Percentiles rank a stretch among this genome's conserved stretches.
Evolutionary conservation across 35 echinoderm and acorn worm genomes (phyloP).

Genomic region (Heliocidaris tuberculata): DNA sequence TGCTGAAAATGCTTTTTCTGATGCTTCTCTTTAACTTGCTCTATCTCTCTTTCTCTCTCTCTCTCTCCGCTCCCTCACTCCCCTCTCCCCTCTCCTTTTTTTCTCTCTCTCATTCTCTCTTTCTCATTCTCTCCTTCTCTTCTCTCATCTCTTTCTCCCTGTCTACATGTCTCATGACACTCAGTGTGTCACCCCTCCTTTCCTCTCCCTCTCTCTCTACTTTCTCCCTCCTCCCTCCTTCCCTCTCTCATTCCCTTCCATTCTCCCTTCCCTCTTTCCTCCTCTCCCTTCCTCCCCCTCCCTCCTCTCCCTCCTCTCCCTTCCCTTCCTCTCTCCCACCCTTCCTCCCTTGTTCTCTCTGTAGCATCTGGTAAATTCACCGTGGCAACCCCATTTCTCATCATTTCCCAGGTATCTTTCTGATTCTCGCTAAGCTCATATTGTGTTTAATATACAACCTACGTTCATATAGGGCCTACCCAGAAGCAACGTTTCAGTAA

Average conservation of each 20-base stretch:
- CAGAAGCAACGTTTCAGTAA: not conserved
- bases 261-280: not conserved
- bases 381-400: not conserved
- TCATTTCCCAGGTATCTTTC: not conserved
- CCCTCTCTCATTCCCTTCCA: not conserved
- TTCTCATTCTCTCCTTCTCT: not conserved
- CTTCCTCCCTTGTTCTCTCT: too few species aligned
- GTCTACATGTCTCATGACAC: too few species aligned
- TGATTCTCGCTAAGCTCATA: not conserved
- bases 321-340: not conserved
- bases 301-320: not conserved
- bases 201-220: not conserved
- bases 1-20: not conserved
- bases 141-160: not conserved
- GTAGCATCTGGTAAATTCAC: not conserved
- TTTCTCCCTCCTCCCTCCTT: not conserved
- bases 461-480: not conserved
- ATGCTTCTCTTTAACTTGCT: not conserved
- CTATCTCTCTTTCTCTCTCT: not conserved
- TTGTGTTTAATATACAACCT: not conserved
- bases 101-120: not conserved
- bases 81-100: not conserved
- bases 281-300: not conserved
- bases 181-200: not conserved
- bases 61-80: too few species aligned